Evolutionary conservation across 2,797 vertebrate genomes (phyloP).

Genomic region (Takifugu rubripes): DNA sequence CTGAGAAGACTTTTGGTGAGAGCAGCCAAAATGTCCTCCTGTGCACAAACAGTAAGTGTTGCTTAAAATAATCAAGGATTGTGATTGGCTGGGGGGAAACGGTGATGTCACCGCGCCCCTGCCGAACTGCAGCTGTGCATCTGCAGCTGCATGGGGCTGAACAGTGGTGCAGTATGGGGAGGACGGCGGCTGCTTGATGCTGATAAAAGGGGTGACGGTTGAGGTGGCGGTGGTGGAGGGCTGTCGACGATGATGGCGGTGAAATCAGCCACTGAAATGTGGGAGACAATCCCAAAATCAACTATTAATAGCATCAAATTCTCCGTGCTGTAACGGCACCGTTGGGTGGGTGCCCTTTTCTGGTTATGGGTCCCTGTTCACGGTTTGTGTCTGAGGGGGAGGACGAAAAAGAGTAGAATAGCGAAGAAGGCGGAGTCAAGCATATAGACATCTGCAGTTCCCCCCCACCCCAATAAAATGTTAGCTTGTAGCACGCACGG

Average conservation of each 20-base stretch:
- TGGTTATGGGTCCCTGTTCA: slow-evolving; percentile 18
- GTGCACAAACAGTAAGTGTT: slow-evolving; percentile 12
- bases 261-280: too few relatives aligned
- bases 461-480: slow-evolving; percentile 11
- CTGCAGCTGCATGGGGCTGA: slow-evolving; percentile 30
- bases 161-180: slow-evolving; percentile 47
- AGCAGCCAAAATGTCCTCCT: slow-evolving; percentile 9
- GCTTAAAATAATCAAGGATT: slow-evolving; percentile 49
- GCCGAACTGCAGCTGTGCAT: slow-evolving; percentile 40
- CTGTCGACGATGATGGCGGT: not conserved
- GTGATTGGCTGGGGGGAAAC: slow-evolving; percentile 38
- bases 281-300: too few relatives aligned
- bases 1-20: not conserved
- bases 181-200: slow-evolving; percentile 7
- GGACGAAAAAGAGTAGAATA: not conserved
- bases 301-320: too few relatives aligned
- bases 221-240: not conserved
- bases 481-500: not conserved
- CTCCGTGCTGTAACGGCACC: too few relatives aligned
- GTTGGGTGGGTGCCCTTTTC: not conserved
- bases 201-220: not conserved
- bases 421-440: not conserved
- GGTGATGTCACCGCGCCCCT: slow-evolving; percentile 52
- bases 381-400: slow-evolving; percentile 15
- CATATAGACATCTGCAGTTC: slow-evolving; percentile 26